These are phyloP conservation scores for Cheilosia vernalis DNA, from an alignment of 2,888 invertebrate species.

Conservation along the genomic window DNA sequence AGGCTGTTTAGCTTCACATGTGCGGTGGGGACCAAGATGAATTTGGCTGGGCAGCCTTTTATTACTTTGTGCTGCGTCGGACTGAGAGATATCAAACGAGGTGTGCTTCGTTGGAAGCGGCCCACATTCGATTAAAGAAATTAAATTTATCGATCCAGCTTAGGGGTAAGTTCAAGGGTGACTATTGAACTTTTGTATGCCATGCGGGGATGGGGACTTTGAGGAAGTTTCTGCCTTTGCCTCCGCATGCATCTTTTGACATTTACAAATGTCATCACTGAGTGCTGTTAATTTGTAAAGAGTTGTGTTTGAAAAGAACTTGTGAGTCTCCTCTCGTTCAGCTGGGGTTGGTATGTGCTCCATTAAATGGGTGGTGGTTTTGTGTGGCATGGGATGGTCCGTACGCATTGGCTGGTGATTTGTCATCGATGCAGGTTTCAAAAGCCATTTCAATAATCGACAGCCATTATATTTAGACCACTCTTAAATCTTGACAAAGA, in stretches of 20 bases:
- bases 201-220: neutral
- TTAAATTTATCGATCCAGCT: slow-evolving; percentile 35
- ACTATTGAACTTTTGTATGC: slow-evolving; percentile 30
- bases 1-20: slow-evolving; percentile 58
- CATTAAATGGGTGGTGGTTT: too few relatives aligned
- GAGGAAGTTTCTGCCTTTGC: neutral
- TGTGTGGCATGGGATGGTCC: too few relatives aligned
- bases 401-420: too few relatives aligned
- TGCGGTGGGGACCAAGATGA: slow-evolving; percentile 41
- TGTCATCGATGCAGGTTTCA: too few relatives aligned
- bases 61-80: slow-evolving; percentile 51
- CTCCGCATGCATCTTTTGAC: neutral
- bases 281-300: too few relatives aligned
- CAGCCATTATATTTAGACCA: too few relatives aligned
- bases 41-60: slow-evolving; percentile 50
- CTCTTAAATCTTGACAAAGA: too few relatives aligned
- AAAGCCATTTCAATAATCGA: too few relatives aligned
- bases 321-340: too few relatives aligned
- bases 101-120: slow-evolving; percentile 40
- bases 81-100: slow-evolving; percentile 39
- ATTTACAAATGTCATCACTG: too few relatives aligned
- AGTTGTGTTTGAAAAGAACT: too few relatives aligned
- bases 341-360: too few relatives aligned
- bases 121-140: slow-evolving; percentile 39
- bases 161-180: slow-evolving; percentile 42